Conservation (phyloP, 2,888 invertebrate genomes). For the Eledona agricola region DNA sequence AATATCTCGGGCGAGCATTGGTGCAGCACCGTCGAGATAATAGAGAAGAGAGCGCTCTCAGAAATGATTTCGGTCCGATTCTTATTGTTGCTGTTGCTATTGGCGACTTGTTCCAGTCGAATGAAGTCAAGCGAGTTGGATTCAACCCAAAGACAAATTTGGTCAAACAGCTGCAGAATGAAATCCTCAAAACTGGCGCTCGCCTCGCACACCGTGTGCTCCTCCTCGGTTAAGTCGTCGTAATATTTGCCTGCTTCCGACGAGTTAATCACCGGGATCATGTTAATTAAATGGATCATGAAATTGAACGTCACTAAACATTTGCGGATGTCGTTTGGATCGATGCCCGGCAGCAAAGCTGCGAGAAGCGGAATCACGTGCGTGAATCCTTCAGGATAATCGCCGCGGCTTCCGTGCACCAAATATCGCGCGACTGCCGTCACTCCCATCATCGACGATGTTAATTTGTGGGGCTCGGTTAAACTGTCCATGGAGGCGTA, state of each 20-base stretch:
- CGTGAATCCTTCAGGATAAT: conserved; percentile 78
- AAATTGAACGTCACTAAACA: conserved; percentile 81
- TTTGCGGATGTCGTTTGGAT: conserved; percentile 86
- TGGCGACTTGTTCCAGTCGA: conserved; percentile 70
- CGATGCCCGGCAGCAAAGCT: conserved; percentile 86
- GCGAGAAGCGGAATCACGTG: conserved; percentile 84
- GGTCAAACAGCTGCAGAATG: conserved; percentile 83
- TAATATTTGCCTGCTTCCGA: conserved; percentile 76
- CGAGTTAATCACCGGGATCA: conserved; percentile 87
- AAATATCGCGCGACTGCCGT: conserved; percentile 72
- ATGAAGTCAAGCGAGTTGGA: conserved; percentile 75
- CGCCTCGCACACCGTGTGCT: conserved; percentile 77
- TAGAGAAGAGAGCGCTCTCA: conserved; percentile 75
- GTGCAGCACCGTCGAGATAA: conserved; percentile 73
- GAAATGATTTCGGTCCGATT: conserved; percentile 76
- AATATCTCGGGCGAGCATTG: conserved; percentile 76
- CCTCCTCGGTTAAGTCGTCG: conserved; percentile 79
- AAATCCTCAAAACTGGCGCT: conserved; percentile 91
- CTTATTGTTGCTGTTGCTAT: conserved; percentile 65
- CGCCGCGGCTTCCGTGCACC: conserved; percentile 64
- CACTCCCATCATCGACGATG: conserved; percentile 76
- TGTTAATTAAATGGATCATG: conserved; percentile 76
- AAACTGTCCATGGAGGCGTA: conserved; percentile 83
- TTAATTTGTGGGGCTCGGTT: conserved; percentile 87
- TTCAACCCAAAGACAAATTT: conserved; percentile 76